Conservation (phyloP, 2,113 vertebrate species). For the Lophochroa leadbeateri region DNA sequence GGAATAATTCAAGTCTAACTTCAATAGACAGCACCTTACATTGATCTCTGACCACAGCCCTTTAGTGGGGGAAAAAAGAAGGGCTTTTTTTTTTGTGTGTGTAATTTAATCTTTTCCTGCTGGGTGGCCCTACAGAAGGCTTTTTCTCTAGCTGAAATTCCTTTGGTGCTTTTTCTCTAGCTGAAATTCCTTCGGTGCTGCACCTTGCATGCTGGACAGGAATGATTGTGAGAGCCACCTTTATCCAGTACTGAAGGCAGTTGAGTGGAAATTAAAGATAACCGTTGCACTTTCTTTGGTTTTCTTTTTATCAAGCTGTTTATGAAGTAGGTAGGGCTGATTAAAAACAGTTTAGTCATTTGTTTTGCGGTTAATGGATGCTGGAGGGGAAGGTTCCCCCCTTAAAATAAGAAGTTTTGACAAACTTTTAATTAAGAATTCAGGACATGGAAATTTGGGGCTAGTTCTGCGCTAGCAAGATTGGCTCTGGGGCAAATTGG, state of each 20-base stretch:
- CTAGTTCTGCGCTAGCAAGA: neutral
- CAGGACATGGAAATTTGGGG: neutral
- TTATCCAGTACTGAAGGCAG: neutral
- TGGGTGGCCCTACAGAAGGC: constrained; percentile 16
- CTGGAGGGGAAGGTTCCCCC: neutral
- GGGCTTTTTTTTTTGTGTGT: neutral
- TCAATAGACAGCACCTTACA: neutral
- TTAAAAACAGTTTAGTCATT: constrained; percentile 9
- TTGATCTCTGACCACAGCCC: constrained; percentile 21
- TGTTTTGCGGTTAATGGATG: constrained; percentile 27
- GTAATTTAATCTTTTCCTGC: constrained; percentile 38
- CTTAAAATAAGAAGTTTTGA: neutral
- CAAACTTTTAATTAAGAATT: constrained; percentile 49
- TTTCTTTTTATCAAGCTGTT: constrained; percentile 40
- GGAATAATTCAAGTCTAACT: neutral
- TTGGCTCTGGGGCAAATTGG: neutral
- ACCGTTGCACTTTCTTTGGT: constrained; percentile 2
- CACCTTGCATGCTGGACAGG: neutral
- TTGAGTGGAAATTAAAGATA: constrained; percentile 40
- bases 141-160: neutral
- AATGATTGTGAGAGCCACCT: neutral
- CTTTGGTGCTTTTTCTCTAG: neutral
- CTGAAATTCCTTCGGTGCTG: neutral
- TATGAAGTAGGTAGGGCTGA: constrained; percentile 8
- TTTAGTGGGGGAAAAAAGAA: neutral